Evolutionary conservation across 2,113 vertebrate genomes (phyloP).

Genomic region (Edolisoma coerulescens): DNA sequence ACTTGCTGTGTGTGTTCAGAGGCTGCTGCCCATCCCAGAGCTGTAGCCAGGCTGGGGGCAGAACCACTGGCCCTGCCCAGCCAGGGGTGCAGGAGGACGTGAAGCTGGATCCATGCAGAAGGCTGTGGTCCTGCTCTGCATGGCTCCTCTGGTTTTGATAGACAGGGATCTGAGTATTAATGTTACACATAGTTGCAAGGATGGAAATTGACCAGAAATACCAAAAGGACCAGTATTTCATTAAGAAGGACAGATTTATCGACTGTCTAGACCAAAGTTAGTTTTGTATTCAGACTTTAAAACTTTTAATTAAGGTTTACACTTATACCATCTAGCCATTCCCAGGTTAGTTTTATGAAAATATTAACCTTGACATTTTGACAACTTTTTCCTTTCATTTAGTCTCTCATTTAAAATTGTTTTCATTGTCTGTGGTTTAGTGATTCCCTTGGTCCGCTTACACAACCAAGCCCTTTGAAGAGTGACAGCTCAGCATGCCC

Average conservation of each 20-base stretch:
- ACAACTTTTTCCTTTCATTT: constrained; percentile 50
- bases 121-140: background rate
- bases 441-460: constrained; percentile 16
- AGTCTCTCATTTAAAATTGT: constrained; percentile 48
- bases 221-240: background rate
- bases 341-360: constrained; percentile 57
- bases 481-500: background rate
- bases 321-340: background rate
- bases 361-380: constrained; percentile 61
- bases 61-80: background rate
- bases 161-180: background rate
- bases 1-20: rapidly evolving
- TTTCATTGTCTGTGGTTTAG: constrained; percentile 47
- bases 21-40: background rate
- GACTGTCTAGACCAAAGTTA: background rate
- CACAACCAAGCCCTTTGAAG: constrained; percentile 32
- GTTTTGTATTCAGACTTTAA: constrained; percentile 9
- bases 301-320: constrained; percentile 27
- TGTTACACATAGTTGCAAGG: background rate
- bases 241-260: background rate
- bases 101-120: background rate
- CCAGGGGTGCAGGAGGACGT: rapidly evolving
- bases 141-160: background rate
- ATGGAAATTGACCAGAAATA: background rate
- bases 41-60: background rate